Base-by-base conservation (phyloP, 2,797 vertebrate species). In the Manis pentadactyla region DNA sequence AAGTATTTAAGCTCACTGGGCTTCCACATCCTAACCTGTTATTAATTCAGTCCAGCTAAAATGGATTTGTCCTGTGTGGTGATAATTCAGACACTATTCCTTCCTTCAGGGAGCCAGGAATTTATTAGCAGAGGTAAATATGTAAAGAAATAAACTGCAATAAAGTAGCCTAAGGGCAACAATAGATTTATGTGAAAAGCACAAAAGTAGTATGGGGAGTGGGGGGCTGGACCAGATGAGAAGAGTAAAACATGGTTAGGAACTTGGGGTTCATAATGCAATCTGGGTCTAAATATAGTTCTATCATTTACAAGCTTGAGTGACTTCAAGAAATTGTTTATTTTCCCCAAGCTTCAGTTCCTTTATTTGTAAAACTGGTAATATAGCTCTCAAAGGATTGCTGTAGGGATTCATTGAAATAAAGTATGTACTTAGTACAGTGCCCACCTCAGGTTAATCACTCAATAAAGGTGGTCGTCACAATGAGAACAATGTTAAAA, bases 311-410 rank as follows among this genome's bases (percentile, higher is more conserved):
- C 29, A 63, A 73, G 15, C 13, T 46, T 73, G 34, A 73, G 31
- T 71, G 27, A 84, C 59, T 92, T 92, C 42, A 53, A 66, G 55
- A 31, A 85, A 55, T 68, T 77, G 15, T 37, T 93, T 79, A 61
- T 23, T 85, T 84, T 83, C 74, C 90, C 82, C 34, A 95, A 73
- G 29, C 12, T 75, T 92, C n/a, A 34, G 21, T 64, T 57, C 19
- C 69, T 86, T 95, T 75, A 46, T 97, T 42, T 92, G 59, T 53
- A 59, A 90, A 92, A 81, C 19, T 34, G 79, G 55, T 15, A 37
- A 66, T 21, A 73, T 31, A 57, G 31, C 79, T 92, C 42, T 92
- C 51, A 96, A 95, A 95, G 69, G 63, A 92, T 13, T 79, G 53
- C 34, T n/a, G 61, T 34, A 81, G 15, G 39, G 29, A 79, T 57